Percentiles rank a stretch among this genome's conserved stretches.
Evolutionary conservation across 64 coral and sea anemone species (phyloP).

Genomic region (Hydrozoanthus tunicans): DNA sequence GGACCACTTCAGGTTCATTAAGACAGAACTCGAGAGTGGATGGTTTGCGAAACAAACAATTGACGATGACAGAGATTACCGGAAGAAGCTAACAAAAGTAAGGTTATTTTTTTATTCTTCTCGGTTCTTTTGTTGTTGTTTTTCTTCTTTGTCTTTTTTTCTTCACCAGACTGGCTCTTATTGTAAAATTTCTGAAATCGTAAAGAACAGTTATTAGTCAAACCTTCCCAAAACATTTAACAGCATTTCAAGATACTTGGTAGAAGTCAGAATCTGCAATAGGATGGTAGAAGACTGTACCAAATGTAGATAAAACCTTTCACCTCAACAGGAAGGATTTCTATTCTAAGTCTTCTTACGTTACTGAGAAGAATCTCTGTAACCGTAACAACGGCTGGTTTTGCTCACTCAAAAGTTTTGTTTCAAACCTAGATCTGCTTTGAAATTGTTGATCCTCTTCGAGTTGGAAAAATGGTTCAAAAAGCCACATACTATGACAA

Average conservation of each 20-base stretch:
- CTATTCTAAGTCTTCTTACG: no score
- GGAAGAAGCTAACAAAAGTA: conserved; percentile 85
- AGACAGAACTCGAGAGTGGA: conserved; percentile 58
- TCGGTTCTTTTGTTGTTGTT: no score
- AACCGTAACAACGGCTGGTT: neutral
- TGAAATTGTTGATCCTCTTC: conserved; percentile 77
- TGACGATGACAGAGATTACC: conserved; percentile 63
- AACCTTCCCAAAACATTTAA: no score
- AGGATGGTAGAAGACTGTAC: no score
- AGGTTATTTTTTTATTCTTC: neutral
- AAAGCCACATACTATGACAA: conserved; percentile 86
- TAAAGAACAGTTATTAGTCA: no score
- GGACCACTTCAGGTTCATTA: conserved; percentile 71
- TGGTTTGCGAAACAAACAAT: conserved; percentile 83
- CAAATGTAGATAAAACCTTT: no score
- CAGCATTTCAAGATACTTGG: no score
- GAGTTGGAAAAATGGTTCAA: conserved; percentile 80
- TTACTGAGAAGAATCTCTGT: no score
- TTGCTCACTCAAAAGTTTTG: neutral
- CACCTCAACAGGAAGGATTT: no score
- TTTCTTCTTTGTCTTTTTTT: neutral
- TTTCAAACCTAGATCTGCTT: conserved; percentile 67
- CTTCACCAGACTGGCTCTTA: neutral
- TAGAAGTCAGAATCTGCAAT: no score
- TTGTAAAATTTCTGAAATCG: no score